These are phyloP conservation scores for Ctenochaetus hawaiiensis DNA, from an alignment of 2,797 vertebrate species.

Conservation along the genomic window DNA sequence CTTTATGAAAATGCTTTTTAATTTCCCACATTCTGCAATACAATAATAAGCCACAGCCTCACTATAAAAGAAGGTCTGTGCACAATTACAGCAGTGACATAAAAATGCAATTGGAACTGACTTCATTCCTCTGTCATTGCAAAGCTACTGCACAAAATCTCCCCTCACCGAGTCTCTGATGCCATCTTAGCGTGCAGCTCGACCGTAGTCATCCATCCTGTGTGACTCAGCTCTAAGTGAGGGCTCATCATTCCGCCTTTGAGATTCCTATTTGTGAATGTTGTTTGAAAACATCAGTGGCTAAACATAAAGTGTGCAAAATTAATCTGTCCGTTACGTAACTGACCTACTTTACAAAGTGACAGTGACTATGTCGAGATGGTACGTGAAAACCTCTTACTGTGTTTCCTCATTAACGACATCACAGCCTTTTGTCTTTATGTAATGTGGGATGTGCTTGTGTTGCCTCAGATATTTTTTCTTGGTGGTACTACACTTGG, in stretches of 20 bases:
- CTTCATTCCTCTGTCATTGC: background rate
- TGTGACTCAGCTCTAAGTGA: conserved; percentile 20
- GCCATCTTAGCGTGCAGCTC: background rate
- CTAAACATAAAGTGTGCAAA: conserved; percentile 16
- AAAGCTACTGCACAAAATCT: conserved; percentile 31
- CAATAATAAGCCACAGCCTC: conserved; percentile 8
- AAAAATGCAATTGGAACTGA: conserved; percentile 13
- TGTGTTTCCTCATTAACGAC: conserved; percentile 1
- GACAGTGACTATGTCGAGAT: background rate
- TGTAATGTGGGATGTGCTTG: background rate
- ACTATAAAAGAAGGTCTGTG: conserved; percentile 16
- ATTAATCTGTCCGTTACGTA: conserved; percentile 23
- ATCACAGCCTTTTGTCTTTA: conserved; percentile 1
- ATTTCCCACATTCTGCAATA: conserved; percentile 18
- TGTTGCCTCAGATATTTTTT: no score
- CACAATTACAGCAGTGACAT: conserved; percentile 30
- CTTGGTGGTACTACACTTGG: background rate
- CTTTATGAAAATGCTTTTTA: background rate
- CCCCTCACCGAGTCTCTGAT: conserved; percentile 13
- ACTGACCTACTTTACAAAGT: conserved; percentile 19
- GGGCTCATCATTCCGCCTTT: background rate
- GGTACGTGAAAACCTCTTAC: background rate
- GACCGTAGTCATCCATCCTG: background rate
- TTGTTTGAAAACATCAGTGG: conserved; percentile 13
- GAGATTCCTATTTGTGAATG: background rate